Percentiles rank a stretch among this genome's conserved stretches.
Conservation (phyloP, 2,113 vertebrate genomes). For the Brachirus orientalis region DNA sequence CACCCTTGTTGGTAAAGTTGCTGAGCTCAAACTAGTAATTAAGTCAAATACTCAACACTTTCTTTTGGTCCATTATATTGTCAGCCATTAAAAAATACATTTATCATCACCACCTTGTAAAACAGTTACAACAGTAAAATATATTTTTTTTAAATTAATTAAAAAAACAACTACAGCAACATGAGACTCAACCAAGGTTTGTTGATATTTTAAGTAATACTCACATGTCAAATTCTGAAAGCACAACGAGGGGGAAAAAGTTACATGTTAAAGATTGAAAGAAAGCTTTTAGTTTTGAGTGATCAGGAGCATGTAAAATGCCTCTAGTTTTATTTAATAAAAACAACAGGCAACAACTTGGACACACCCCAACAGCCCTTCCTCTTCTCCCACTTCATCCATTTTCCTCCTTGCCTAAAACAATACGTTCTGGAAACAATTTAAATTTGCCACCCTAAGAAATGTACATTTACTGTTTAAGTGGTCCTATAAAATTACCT, state of each 20-base stretch:
- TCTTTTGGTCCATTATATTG: slow-evolving; percentile 76
- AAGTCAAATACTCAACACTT: slow-evolving; percentile 54
- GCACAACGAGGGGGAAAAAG: slow-evolving; percentile 35
- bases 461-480: too few species aligned
- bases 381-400: too few species aligned
- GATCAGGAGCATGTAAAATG: too few species aligned
- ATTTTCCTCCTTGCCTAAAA: too few species aligned
- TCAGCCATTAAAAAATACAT: slow-evolving; percentile 62
- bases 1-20: slow-evolving; percentile 66
- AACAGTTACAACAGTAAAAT: background rate
- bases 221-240: slow-evolving; percentile 61
- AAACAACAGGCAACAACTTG: too few species aligned
- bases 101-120: slow-evolving; percentile 60
- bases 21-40: slow-evolving; percentile 49
- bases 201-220: slow-evolving; percentile 20
- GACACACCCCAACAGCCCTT: too few species aligned
- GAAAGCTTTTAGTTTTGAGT: background rate
- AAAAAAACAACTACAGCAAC: background rate
- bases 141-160: too few species aligned
- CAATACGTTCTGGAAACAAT: too few species aligned
- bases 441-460: too few species aligned
- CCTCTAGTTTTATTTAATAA: too few species aligned
- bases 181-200: background rate
- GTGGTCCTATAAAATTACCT: too few species aligned
- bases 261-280: slow-evolving; percentile 8